These are phyloP conservation scores for Eumerus sabulonum DNA, from an alignment of 2,888 invertebrate genomes.

Conservation along the genomic window DNA sequence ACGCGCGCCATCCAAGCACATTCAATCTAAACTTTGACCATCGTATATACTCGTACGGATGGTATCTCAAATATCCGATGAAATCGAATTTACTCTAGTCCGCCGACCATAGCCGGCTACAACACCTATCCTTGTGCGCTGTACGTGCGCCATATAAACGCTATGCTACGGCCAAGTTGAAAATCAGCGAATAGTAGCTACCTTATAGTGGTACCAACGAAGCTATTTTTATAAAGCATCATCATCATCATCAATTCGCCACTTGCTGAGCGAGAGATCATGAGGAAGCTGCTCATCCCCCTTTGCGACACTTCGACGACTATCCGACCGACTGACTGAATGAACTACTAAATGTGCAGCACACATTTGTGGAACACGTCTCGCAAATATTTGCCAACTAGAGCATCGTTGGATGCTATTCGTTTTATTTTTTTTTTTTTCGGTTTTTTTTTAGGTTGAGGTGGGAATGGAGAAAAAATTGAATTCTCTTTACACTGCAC, in stretches of 20 bases:
- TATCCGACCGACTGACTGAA: slow-evolving; percentile 30
- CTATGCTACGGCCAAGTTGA: not conserved
- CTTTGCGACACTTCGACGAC: slow-evolving; percentile 1
- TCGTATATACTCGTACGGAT: slow-evolving; percentile 3
- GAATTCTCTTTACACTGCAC: not conserved
- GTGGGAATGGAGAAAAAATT: too few relatives aligned
- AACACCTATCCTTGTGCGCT: not conserved
- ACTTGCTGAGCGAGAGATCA: slow-evolving; percentile 8
- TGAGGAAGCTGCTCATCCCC: slow-evolving; percentile 45
- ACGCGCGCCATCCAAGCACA: slow-evolving; percentile 16
- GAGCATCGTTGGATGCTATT: slow-evolving; percentile 69
- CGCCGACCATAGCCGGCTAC: slow-evolving; percentile 16
- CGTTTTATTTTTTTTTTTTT: slow-evolving; percentile 19
- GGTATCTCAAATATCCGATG: slow-evolving; percentile 55
- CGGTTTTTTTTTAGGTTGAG: not conserved
- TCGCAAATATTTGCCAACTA: slow-evolving; percentile 73
- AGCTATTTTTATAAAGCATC: slow-evolving; percentile 63
- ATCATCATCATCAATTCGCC: slow-evolving; percentile 48
- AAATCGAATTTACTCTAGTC: slow-evolving; percentile 38
- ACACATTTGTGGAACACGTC: slow-evolving; percentile 71
- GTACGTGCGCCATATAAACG: not conserved
- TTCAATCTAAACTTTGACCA: slow-evolving; percentile 21
- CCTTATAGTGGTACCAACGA: slow-evolving; percentile 12
- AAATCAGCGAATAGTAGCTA: not conserved
- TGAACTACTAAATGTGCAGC: slow-evolving; percentile 44